phyloP scores from a whole-genome alignment of 2,888 invertebrate species.

The Rapana venosa region DNA sequence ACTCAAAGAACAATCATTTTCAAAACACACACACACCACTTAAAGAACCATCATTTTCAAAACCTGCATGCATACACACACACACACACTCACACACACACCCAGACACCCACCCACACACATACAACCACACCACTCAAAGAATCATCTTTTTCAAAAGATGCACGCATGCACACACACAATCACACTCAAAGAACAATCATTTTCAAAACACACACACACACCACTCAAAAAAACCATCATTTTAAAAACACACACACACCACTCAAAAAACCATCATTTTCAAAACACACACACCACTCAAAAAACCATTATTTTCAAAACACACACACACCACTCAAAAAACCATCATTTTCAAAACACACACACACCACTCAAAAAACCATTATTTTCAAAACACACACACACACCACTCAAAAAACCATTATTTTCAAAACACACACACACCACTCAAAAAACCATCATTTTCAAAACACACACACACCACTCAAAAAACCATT shows the following conservation, averaged over 20 bases:
- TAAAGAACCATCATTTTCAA: no score
- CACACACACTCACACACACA: background rate
- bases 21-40: background rate
- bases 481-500: no score
- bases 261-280: no score
- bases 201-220: background rate
- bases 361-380: constrained; percentile 10
- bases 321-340: constrained; percentile 20
- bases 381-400: background rate
- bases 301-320: no score
- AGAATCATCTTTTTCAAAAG: no score
- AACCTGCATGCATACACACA: background rate
- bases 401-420: no score
- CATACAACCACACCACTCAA: background rate
- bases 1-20: background rate
- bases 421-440: background rate
- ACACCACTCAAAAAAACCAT: no score
- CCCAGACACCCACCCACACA: background rate
- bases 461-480: no score
- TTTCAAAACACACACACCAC: no score
- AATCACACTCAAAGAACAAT: background rate
- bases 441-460: no score
- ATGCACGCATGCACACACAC: constrained; percentile 1
- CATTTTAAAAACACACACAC: background rate
- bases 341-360: no score